Evolutionary conservation across 2,797 vertebrate genomes (phyloP).

Genomic region (Synaphobranchus kaupii): DNA sequence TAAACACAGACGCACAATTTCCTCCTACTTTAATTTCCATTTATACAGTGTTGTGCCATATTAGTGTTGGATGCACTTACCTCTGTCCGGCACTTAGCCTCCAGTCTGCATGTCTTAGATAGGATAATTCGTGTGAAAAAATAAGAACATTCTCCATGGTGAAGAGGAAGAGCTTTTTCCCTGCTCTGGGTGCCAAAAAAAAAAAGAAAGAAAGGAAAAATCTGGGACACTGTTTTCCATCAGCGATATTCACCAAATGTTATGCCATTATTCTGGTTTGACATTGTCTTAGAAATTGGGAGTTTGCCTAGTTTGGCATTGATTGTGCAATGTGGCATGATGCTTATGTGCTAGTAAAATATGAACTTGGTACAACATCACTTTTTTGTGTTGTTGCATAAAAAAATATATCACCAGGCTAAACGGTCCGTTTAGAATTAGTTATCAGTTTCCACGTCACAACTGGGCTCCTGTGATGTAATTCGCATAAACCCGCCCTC

Average conservation of each 20-base stretch:
- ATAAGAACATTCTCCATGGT: slow-evolving; percentile 26
- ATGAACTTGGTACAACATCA: too few relatives aligned
- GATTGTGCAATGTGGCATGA: too few relatives aligned
- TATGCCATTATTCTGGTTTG: background rate
- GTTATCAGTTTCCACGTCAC: too few relatives aligned
- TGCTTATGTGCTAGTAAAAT: too few relatives aligned
- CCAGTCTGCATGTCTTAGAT: slow-evolving; percentile 17
- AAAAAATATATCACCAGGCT: too few relatives aligned
- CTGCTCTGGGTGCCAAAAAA: background rate
- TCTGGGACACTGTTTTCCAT: background rate
- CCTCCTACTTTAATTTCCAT: slow-evolving; percentile 10
- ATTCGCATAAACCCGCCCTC: too few relatives aligned
- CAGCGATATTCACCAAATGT: background rate
- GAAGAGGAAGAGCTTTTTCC: background rate
- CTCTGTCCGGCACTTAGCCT: background rate
- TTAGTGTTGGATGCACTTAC: slow-evolving; percentile 10
- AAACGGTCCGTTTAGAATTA: too few relatives aligned
- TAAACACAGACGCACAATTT: background rate
- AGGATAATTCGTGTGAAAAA: background rate
- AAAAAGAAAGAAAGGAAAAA: slow-evolving; percentile 11
- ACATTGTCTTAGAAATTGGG: background rate
- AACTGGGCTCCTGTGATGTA: too few relatives aligned
- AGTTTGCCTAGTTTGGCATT: too few relatives aligned
- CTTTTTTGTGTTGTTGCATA: too few relatives aligned
- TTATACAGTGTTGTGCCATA: background rate